A percentile compares a stretch with the other conserved stretches of the same genome.
Evolutionary conservation across 2,888 invertebrate species (phyloP).

Genomic region (Carabus problematicus): DNA sequence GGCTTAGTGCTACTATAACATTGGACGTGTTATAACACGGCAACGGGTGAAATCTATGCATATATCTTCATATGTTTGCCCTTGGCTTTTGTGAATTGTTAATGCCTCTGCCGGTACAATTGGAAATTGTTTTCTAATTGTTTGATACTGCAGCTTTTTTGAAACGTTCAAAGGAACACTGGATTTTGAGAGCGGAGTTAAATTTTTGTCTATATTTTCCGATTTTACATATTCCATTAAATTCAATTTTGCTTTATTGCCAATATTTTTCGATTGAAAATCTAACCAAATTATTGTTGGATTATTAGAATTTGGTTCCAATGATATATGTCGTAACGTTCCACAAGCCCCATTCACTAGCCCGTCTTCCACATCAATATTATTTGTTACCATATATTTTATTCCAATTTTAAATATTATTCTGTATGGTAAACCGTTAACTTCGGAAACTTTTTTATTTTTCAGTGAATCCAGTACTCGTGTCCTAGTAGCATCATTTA

Average conservation of each 20-base stretch:
- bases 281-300: slow-evolving; percentile 43
- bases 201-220: neutral
- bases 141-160: slow-evolving; percentile 38
- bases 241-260: slow-evolving; percentile 7
- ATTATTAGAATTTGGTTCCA: slow-evolving; percentile 15
- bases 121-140: too few species aligned
- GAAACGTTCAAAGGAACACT: slow-evolving; percentile 1
- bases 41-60: slow-evolving; percentile 26
- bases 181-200: neutral
- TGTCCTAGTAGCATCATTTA: slow-evolving; percentile 33
- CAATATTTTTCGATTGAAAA: slow-evolving; percentile 42
- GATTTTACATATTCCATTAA: slow-evolving; percentile 10
- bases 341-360: slow-evolving; percentile 47
- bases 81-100: slow-evolving; percentile 48
- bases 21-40: neutral
- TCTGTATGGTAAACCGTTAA: slow-evolving; percentile 45
- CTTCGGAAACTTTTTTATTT: slow-evolving; percentile 44
- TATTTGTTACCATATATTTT: slow-evolving; percentile 46
- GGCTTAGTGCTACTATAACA: slow-evolving; percentile 36
- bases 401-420: slow-evolving; percentile 47
- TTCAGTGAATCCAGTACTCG: slow-evolving; percentile 42
- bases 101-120: slow-evolving; percentile 45
- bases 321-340: slow-evolving; percentile 21
- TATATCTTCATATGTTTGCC: slow-evolving; percentile 33
- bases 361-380: slow-evolving; percentile 45